Evolutionary conservation across 2,113 vertebrate genomes (phyloP).

Genomic region (Actenoides lindsayi): DNA sequence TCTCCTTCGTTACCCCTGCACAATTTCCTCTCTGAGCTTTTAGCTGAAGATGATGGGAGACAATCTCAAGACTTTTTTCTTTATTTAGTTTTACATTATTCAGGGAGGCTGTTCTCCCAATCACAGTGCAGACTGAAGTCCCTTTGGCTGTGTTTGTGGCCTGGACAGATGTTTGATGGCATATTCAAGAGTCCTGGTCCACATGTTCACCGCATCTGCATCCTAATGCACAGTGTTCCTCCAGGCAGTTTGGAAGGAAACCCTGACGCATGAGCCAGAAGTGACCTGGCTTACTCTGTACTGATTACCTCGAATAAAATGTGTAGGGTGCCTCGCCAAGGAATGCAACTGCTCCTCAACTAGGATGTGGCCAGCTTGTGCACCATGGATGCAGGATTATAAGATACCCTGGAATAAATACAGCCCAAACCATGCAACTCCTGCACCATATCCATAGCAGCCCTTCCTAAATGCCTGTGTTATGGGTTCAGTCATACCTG

Average conservation of each 20-base stretch:
- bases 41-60: background rate
- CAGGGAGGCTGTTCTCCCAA: background rate
- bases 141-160: background rate
- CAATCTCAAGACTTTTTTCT: background rate
- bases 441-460: background rate
- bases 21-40: background rate
- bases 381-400: background rate
- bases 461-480: background rate
- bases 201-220: background rate
- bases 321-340: background rate
- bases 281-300: background rate
- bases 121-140: background rate
- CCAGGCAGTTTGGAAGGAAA: background rate
- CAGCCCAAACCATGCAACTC: background rate
- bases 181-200: background rate
- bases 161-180: background rate
- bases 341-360: background rate
- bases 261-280: background rate
- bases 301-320: background rate
- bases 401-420: background rate
- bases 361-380: background rate
- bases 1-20: background rate
- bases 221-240: background rate
- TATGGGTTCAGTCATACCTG: accelerated
- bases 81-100: background rate